phyloP scores from a whole-genome alignment of 2,888 invertebrate genomes.

The Drosophila maculinotata region DNA sequence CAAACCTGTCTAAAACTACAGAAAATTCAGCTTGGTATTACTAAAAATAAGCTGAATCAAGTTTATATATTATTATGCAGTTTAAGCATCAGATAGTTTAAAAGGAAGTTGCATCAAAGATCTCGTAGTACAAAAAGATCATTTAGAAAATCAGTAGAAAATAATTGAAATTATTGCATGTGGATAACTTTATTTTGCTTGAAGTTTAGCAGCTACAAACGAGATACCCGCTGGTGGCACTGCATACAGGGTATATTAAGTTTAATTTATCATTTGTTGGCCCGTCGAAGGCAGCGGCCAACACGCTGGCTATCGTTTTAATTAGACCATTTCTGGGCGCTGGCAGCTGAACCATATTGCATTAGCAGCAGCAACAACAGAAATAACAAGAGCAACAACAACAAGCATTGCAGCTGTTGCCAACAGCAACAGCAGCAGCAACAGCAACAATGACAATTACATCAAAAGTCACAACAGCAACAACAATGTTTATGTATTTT shows the following conservation, averaged over 20 bases:
- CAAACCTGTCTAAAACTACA: no score
- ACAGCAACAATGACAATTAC: slow-evolving; percentile 16
- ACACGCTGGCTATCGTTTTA: slow-evolving; percentile 66
- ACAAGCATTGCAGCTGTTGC: slow-evolving; percentile 19
- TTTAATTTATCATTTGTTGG: slow-evolving; percentile 31
- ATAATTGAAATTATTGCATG: no score
- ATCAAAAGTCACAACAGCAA: slow-evolving; percentile 4
- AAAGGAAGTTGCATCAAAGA: no score
- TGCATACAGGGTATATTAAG: slow-evolving; percentile 26
- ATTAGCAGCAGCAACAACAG: slow-evolving; percentile 22
- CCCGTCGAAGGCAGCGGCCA: slow-evolving; percentile 25
- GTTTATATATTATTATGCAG: no score
- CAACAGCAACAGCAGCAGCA: slow-evolving; percentile 36
- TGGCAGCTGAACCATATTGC: slow-evolving; percentile 35
- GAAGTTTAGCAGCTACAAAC: neutral
- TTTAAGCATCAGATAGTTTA: no score
- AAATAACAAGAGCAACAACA: slow-evolving; percentile 23
- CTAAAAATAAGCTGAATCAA: no score
- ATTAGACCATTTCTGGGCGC: slow-evolving; percentile 70
- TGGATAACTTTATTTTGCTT: no score
- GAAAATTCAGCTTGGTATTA: no score
- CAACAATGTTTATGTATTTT: slow-evolving; percentile 47
- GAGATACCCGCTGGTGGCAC: neutral
- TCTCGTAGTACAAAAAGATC: no score
- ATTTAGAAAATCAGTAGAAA: no score